Percentiles rank a stretch among this genome's conserved stretches.
Evolutionary conservation across 1,140 invertebrate genomes (phyloP).

Genomic region (Ceratosolen solmsi): DNA sequence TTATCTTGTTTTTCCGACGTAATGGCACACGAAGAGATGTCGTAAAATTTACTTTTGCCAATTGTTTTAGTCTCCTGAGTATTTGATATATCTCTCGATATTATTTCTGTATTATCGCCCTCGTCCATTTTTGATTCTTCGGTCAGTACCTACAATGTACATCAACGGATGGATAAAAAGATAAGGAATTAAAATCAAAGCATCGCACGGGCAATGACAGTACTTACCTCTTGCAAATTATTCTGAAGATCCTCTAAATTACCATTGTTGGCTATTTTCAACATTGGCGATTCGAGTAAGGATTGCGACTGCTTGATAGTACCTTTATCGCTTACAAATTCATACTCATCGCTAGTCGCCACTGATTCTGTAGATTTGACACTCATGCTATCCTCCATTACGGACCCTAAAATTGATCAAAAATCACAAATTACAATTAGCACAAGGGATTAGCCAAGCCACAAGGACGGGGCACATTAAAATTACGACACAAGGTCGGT

Average conservation of each 20-base stretch:
- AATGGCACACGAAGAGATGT: conserved; percentile 59
- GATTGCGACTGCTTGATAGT: conserved; percentile 65
- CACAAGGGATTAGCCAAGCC: too few species aligned
- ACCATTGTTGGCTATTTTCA: conserved; percentile 84
- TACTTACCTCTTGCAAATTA: conserved; percentile 80
- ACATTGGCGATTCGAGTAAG: conserved; percentile 76
- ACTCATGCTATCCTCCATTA: conserved; percentile 86
- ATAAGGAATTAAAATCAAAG: neutral
- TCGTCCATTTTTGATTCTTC: conserved; percentile 72
- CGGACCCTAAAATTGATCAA: conserved; percentile 69
- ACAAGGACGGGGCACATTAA: too few species aligned
- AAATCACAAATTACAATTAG: too few species aligned
- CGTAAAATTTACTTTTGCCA: conserved; percentile 72
- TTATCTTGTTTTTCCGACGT: conserved; percentile 82
- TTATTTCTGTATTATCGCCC: conserved; percentile 58
- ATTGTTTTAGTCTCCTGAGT: conserved; percentile 64
- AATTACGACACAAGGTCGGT: too few species aligned
- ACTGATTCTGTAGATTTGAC: conserved; percentile 87
- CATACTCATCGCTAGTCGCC: conserved; percentile 88
- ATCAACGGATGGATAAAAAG: neutral
- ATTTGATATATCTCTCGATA: conserved; percentile 50
- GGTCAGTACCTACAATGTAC: conserved; percentile 63
- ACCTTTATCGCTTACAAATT: conserved; percentile 78
- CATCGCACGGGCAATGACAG: neutral
- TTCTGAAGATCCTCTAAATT: conserved; percentile 82